Conservation (phyloP, 1,140 invertebrate genomes). For the Drosophila lacertosa region DNA sequence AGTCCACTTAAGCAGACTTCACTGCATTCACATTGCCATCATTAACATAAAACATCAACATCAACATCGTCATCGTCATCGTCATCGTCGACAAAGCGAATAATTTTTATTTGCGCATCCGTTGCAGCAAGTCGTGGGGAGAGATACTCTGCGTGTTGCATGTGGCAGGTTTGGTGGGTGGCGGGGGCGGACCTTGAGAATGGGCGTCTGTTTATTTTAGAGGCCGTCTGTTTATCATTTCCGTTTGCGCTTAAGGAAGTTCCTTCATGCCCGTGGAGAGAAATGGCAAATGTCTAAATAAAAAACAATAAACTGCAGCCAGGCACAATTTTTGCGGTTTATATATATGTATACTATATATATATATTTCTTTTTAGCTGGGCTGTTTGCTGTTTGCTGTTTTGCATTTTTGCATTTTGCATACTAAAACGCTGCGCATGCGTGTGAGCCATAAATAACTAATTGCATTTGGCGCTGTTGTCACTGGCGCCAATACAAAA, state of each 20-base stretch:
- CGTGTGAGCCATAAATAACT: constrained; percentile 76
- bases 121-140: constrained; percentile 41
- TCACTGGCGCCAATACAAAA: constrained; percentile 42
- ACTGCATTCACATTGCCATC: constrained; percentile 11
- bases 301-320: constrained; percentile 36
- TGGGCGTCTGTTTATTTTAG: constrained; percentile 44
- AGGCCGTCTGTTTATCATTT: constrained; percentile 64
- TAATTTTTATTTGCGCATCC: constrained; percentile 75
- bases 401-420: constrained; percentile 52
- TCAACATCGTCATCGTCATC: constrained; percentile 2
- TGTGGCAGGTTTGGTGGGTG: constrained; percentile 8
- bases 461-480: constrained; percentile 60
- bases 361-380: not conserved
- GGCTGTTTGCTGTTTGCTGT: no score
- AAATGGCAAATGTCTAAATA: constrained; percentile 54
- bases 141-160: not conserved
- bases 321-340: constrained; percentile 15
- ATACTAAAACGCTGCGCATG: constrained; percentile 66
- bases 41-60: constrained; percentile 6
- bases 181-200: constrained; percentile 48
- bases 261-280: constrained; percentile 14
- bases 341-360: not conserved
- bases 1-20: not conserved
- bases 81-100: constrained; percentile 52
- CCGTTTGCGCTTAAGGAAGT: constrained; percentile 71